Evolutionary conservation across 2,113 vertebrate species (phyloP).

Genomic region (Saguinus imperator): DNA sequence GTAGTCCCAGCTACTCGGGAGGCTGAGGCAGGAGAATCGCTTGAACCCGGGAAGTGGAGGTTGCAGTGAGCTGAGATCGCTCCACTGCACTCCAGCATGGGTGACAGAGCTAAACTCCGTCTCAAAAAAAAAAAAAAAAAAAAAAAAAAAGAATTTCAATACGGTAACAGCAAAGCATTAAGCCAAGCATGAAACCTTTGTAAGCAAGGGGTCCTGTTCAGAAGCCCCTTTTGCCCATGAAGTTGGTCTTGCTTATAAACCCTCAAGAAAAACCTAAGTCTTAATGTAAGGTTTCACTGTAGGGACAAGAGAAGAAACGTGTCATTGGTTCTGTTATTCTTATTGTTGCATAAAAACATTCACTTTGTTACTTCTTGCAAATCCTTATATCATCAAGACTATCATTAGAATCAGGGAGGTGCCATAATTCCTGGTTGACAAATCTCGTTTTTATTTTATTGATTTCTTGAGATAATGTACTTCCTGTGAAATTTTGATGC

Average conservation of each 20-base stretch:
- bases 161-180: background rate
- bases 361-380: background rate
- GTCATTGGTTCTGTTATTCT: background rate
- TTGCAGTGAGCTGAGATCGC: too few species aligned
- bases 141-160: background rate
- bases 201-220: background rate
- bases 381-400: background rate
- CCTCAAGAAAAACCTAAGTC: background rate
- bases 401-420: background rate
- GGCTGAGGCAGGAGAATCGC: too few species aligned
- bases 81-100: too few species aligned
- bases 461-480: slow-evolving; percentile 24
- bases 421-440: background rate
- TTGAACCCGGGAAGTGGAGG: too few species aligned
- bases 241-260: background rate
- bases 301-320: background rate
- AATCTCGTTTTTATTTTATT: background rate
- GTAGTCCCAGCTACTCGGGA: too few species aligned
- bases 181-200: background rate
- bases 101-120: too few species aligned
- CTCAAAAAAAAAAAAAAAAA: background rate
- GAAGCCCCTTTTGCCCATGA: background rate
- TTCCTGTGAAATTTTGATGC: background rate
- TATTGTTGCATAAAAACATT: background rate
- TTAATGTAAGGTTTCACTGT: background rate